Evolutionary conservation across 2,888 invertebrate species (phyloP).

Genomic region (Biston stratarius): DNA sequence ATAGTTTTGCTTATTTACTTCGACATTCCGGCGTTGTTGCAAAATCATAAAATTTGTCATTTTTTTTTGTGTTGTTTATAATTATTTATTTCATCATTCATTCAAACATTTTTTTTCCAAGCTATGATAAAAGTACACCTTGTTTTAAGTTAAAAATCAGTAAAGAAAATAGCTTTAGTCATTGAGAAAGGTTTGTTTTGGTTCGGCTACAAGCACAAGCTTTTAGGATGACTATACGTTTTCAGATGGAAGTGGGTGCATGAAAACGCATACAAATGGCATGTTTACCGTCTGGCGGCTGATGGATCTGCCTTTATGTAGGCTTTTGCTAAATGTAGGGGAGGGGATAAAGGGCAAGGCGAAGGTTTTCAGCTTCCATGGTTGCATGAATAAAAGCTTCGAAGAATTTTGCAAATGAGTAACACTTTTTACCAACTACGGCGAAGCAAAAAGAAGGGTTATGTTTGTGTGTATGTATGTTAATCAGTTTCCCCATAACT

Average conservation of each 20-base stretch:
- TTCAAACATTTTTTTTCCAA: too few species aligned
- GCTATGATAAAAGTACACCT: background rate
- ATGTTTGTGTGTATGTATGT: too few species aligned
- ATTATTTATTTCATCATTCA: too few species aligned
- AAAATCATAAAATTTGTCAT: too few species aligned
- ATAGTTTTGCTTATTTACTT: too few species aligned
- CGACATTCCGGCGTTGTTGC: too few species aligned
- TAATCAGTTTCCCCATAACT: too few species aligned
- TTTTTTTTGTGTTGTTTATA: too few species aligned
- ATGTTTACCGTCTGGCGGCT: slow-evolving; percentile 62
- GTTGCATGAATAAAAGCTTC: slow-evolving; percentile 9
- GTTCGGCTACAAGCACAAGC: slow-evolving; percentile 21
- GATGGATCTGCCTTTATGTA: slow-evolving; percentile 53
- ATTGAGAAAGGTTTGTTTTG: slow-evolving; percentile 48
- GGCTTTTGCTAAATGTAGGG: slow-evolving; percentile 37
- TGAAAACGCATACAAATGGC: slow-evolving; percentile 62
- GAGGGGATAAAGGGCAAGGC: slow-evolving; percentile 11
- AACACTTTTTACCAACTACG: background rate
- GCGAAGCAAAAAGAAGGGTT: too few species aligned
- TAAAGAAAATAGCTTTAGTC: slow-evolving; percentile 35
- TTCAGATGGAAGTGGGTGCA: slow-evolving; percentile 51
- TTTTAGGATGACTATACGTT: slow-evolving; percentile 25
- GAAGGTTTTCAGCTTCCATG: slow-evolving; percentile 31
- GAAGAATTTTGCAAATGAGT: background rate
- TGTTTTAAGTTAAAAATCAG: background rate